Conservation (phyloP, 2,113 vertebrate species). For the Aspidoscelis tigris region DNA sequence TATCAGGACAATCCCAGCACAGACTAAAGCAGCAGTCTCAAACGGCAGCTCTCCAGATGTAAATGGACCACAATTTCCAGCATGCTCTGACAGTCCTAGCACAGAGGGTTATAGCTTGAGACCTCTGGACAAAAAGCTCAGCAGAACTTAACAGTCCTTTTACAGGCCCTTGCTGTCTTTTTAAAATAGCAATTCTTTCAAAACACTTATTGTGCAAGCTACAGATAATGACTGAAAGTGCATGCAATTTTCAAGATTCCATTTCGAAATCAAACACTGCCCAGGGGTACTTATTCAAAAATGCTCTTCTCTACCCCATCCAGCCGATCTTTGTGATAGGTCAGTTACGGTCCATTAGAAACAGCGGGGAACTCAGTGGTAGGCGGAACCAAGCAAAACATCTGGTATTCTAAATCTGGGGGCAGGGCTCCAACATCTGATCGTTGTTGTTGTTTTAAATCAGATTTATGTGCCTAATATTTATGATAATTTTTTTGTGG, state of each 20-base stretch:
- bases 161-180: not conserved
- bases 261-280: not conserved
- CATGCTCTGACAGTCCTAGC: no score
- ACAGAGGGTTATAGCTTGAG: not conserved
- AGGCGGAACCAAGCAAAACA: not conserved
- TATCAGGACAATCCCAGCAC: no score
- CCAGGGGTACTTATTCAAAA: not conserved
- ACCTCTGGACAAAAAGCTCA: no score
- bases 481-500: not conserved
- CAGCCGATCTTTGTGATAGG: not conserved
- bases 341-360: no score
- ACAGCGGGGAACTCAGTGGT: not conserved
- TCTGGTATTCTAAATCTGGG: no score
- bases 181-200: not conserved
- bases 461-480: no score
- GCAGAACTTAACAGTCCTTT: not conserved
- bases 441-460: not conserved
- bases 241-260: constrained; percentile 17
- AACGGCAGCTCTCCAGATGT: not conserved
- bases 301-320: not conserved
- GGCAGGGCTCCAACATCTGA: no score
- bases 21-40: no score
- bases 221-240: constrained; percentile 15
- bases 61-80: not conserved
- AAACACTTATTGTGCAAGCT: not conserved